Evolutionary conservation across 2,797 vertebrate genomes (phyloP).

Genomic region (Manis pentadactyla): DNA sequence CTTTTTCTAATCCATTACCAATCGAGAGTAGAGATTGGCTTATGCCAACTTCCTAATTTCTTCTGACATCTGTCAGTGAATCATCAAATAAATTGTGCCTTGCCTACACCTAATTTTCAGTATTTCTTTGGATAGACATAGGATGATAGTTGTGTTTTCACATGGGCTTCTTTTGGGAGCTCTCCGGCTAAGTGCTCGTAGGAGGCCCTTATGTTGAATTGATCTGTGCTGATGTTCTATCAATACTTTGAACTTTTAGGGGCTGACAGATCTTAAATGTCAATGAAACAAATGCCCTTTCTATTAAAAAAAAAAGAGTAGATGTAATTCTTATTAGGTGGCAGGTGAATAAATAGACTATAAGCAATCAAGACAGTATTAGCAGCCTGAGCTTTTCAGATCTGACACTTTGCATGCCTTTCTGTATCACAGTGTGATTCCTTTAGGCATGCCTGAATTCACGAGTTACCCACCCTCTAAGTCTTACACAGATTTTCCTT

Average conservation of each 20-base stretch:
- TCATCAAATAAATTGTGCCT: background rate
- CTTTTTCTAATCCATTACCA: background rate
- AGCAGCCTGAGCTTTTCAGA: background rate
- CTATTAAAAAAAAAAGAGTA: background rate
- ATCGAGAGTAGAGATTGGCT: background rate
- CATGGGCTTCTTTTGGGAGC: background rate
- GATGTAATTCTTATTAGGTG: background rate
- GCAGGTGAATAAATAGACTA: background rate
- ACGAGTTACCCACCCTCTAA: background rate
- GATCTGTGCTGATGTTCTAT: background rate
- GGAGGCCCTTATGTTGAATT: background rate
- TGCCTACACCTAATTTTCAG: background rate
- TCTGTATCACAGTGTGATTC: background rate
- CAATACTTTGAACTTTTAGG: background rate
- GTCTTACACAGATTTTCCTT: background rate
- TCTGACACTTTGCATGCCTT: background rate
- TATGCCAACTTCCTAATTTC: background rate
- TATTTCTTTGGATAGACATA: background rate
- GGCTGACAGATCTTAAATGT: background rate
- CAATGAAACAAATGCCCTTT: background rate
- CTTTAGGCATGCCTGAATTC: background rate
- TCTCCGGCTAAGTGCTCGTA: background rate
- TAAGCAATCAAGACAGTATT: background rate
- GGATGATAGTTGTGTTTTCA: constrained; percentile 13
- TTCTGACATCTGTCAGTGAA: background rate